Evolutionary conservation across 2,113 vertebrate species (phyloP).

Genomic region (Donacobius atricapilla): DNA sequence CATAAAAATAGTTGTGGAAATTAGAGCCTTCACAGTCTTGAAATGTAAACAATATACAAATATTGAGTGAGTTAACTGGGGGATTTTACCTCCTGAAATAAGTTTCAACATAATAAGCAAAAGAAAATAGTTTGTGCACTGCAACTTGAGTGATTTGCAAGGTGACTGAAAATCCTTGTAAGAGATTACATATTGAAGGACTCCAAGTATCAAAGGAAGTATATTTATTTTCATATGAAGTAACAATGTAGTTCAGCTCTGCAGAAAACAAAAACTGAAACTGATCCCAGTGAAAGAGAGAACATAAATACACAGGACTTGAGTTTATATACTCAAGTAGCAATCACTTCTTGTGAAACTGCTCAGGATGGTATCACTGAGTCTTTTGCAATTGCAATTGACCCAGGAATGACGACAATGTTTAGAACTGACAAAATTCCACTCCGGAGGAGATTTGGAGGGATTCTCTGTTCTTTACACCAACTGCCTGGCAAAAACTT

Average conservation of each 20-base stretch:
- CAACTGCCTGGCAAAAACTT: not conserved
- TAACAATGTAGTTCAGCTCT: not conserved
- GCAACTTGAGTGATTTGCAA: not conserved
- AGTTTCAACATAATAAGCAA: not conserved
- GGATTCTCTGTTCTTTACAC: not conserved
- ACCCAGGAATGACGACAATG: not conserved
- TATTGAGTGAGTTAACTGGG: not conserved
- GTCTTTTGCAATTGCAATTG: not conserved
- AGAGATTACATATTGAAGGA: not conserved
- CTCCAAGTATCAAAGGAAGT: not conserved
- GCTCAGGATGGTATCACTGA: not conserved
- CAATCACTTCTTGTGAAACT: not conserved
- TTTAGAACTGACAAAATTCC: not conserved
- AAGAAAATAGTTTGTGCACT: not conserved
- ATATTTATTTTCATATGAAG: not conserved
- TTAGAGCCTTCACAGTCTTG: not conserved
- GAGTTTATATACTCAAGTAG: not conserved
- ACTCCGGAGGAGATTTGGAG: not conserved
- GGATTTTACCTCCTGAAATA: not conserved
- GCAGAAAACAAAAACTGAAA: not conserved
- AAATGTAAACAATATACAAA: not conserved
- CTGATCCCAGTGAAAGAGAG: not conserved
- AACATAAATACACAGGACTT: not conserved
- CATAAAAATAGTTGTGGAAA: not conserved
- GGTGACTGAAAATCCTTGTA: not conserved